phyloP scores from a whole-genome alignment of 2,888 invertebrate species.

The Perizoma flavofasciatum region DNA sequence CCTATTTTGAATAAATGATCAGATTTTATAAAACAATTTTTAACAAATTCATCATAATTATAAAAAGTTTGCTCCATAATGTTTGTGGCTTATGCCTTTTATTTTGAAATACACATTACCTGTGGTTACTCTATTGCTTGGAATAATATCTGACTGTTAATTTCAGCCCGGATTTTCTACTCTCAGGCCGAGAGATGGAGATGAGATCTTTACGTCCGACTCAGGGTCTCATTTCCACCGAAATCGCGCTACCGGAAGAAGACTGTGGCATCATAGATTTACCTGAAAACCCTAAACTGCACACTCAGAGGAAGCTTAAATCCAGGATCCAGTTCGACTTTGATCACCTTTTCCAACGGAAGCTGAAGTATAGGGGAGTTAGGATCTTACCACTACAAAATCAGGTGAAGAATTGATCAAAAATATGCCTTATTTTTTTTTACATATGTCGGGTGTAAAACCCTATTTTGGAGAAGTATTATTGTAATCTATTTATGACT shows the following conservation, averaged over 20 bases:
- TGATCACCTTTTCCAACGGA: constrained; percentile 47
- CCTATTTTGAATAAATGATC: too few relatives aligned
- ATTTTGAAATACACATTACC: too few relatives aligned
- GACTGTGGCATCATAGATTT: constrained; percentile 6
- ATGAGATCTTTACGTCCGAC: constrained; percentile 18
- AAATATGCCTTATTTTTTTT: too few relatives aligned
- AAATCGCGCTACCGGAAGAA: constrained; percentile 10
- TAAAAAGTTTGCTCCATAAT: too few relatives aligned
- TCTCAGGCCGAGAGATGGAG: constrained; percentile 18
- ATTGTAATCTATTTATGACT: too few relatives aligned
- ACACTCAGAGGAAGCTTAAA: constrained; percentile 52
- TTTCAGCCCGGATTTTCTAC: constrained; percentile 17
- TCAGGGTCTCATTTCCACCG: constrained; percentile 1
- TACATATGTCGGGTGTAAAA: too few relatives aligned
- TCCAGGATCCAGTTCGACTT: constrained; percentile 48
- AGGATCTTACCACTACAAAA: constrained; percentile 41
- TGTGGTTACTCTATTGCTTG: too few relatives aligned
- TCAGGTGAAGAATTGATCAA: constrained; percentile 38
- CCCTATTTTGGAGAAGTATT: too few relatives aligned
- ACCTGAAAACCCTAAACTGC: constrained; percentile 42
- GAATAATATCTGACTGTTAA: not conserved
- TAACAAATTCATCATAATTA: too few relatives aligned
- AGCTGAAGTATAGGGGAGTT: constrained; percentile 64
- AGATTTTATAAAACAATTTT: too few relatives aligned
- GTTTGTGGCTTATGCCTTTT: too few relatives aligned